Percentiles rank a stretch among this genome's conserved stretches.
Conservation (phyloP, 2,113 vertebrate genomes). For the Thamnophis sirtalis region DNA sequence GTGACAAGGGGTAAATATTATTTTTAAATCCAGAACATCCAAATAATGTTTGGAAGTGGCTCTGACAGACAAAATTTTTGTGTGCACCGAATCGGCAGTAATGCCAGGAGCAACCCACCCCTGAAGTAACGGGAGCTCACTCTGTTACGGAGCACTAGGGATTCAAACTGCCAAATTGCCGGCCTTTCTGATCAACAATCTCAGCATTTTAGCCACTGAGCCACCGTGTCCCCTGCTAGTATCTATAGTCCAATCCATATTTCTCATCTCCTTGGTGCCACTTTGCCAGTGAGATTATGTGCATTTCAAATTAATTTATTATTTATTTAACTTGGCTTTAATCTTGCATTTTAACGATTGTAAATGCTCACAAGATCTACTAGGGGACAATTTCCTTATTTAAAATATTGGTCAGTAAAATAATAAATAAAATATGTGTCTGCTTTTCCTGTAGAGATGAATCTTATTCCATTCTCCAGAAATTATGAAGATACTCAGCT, state of each 20-base stretch:
- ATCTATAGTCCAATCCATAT: not conserved
- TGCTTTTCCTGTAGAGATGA: not conserved
- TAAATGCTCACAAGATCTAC: not conserved
- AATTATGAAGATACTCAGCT: constrained; percentile 3
- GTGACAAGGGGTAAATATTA: too few relatives aligned
- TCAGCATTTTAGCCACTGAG: too few relatives aligned
- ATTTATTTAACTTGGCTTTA: not conserved
- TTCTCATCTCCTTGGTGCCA: not conserved
- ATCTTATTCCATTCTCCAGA: not conserved
- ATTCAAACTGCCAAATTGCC: too few relatives aligned
- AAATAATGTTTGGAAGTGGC: too few relatives aligned
- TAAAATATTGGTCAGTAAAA: not conserved
- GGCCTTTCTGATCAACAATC: too few relatives aligned
- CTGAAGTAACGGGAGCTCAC: too few relatives aligned
- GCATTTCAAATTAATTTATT: not conserved
- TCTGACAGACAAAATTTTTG: too few relatives aligned
- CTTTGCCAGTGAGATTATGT: not conserved
- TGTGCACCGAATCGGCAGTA: too few relatives aligned
- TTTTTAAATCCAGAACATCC: too few relatives aligned
- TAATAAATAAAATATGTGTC: not conserved
- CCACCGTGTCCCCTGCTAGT: not conserved
- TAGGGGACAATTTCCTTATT: not conserved
- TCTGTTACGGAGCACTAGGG: too few relatives aligned
- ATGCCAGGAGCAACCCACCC: too few relatives aligned
- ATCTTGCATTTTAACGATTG: not conserved